Base-by-base conservation (phyloP, 2,113 vertebrate genomes). In the Tetrao urogallus region DNA sequence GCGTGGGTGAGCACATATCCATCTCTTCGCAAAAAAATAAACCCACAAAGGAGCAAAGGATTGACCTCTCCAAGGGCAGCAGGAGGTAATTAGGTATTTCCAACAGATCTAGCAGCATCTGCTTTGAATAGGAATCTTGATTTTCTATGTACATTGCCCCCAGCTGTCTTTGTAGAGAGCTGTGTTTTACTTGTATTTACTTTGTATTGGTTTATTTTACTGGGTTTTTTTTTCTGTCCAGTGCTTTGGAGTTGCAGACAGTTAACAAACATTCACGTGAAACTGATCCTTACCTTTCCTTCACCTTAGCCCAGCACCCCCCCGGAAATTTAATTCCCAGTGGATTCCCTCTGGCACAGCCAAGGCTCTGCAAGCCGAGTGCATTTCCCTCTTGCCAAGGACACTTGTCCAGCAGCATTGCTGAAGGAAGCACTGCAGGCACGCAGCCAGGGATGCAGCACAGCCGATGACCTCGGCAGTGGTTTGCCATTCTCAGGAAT, bases 401-500 rank as follows among this genome's bases (percentile, higher is more conserved):
- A 86, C 73, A 6, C 28, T 72, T 8, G 17, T 63, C 65, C 89
- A 67, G 57, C 7, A 83, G 58, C 65, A 28, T 32, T 34, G 4
- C 10, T 8, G 42, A 70, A 75, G 74, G 90, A 91, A 89, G 28
- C 40, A 18, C 48, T 36, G 40, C 25, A 87, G 94, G 93, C 81
- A 60, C 8, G 28, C 30, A 42, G 70, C 91, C 74, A 84, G 87
- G 87, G 70, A 78, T 95, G 89, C 95, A 81, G 89, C 69, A 91
- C 21, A 89, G 36, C 71, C 86, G 90, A 89, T 32, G 87, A 76
- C 85, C 89, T 92, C 48, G 1, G 75, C 43, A 40, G 38, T 60
- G 84, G 2, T 21, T 58, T 82, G 18, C 45, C 69, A 82, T 58
- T 79, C 69, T 19, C 38, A 1, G 4, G n/a, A 58, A 70, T 48